These are phyloP conservation scores for Scaptodrosophila latifasciaeformis DNA, from an alignment of 2,888 invertebrate genomes.

Conservation along the genomic window DNA sequence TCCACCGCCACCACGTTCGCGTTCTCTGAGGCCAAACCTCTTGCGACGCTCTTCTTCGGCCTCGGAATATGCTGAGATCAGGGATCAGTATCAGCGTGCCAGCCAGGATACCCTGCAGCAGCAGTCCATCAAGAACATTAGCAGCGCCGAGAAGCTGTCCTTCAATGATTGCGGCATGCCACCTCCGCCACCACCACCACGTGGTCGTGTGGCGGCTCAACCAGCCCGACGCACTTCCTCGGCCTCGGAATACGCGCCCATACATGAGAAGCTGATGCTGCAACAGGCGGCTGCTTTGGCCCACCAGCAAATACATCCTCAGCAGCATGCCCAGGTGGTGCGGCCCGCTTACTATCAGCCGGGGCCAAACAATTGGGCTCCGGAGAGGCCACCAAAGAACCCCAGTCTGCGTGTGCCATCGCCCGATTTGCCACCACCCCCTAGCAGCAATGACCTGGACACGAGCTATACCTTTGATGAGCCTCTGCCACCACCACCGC, in stretches of 20 bases:
- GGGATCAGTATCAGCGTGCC: conserved; percentile 68
- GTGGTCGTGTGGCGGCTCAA: conserved; percentile 53
- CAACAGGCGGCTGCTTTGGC: conserved; percentile 70
- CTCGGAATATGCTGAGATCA: conserved; percentile 79
- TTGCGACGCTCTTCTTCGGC: conserved; percentile 80
- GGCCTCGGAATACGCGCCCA: conserved; percentile 80
- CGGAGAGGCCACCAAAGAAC: conserved; percentile 86
- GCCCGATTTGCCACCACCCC: conserved; percentile 75
- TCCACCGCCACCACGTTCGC: conserved; percentile 73
- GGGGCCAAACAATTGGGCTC: conserved; percentile 79
- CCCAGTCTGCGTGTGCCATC: conserved; percentile 78
- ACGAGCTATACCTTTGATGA: conserved; percentile 71
- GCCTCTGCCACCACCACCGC: conserved; percentile 75
- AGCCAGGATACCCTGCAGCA: conserved; percentile 52
- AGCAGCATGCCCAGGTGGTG: conserved; percentile 53
- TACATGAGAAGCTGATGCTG: conserved; percentile 71
- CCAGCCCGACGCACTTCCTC: conserved; percentile 78
- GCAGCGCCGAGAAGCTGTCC: conserved; percentile 72
- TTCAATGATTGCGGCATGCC: conserved; percentile 75
- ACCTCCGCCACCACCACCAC: conserved; percentile 75
- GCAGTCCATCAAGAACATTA: conserved; percentile 70
- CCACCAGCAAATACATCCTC: conserved; percentile 72
- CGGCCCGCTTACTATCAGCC: conserved; percentile 14
- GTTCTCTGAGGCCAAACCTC: conserved; percentile 71
- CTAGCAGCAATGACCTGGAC: conserved; percentile 67